These are phyloP conservation scores for Gymnoscopelus microlampas DNA, from an alignment of 2,797 vertebrate genomes.

Conservation along the genomic window DNA sequence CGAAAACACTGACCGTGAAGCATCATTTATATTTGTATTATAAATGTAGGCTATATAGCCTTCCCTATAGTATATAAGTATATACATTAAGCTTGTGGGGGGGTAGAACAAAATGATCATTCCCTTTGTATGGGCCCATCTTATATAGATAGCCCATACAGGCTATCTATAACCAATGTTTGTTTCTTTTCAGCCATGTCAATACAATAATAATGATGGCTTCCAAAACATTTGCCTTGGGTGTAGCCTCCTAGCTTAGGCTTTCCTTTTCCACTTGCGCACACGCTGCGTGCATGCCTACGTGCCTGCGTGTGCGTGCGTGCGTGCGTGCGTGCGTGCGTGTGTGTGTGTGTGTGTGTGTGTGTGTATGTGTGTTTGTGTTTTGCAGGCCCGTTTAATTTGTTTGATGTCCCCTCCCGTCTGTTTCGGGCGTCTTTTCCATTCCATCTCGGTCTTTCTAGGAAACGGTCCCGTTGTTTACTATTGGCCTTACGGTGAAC, in stretches of 20 bases:
- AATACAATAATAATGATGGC: constrained; percentile 62
- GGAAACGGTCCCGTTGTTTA: constrained; percentile 76
- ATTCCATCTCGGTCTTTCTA: constrained; percentile 73
- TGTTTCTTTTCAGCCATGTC: too few relatives aligned
- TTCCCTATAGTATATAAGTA: too few relatives aligned
- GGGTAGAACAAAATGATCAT: too few relatives aligned
- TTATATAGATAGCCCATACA: too few relatives aligned
- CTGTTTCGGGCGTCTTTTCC: constrained; percentile 67
- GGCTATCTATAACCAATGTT: too few relatives aligned
- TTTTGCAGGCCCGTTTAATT: constrained; percentile 75
- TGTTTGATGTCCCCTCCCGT: constrained; percentile 79
- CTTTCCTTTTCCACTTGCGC: constrained; percentile 49
- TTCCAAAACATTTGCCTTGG: constrained; percentile 76
- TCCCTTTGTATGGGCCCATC: too few relatives aligned
- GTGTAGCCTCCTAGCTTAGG: too few relatives aligned
- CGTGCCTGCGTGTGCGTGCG: constrained; percentile 8
- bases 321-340: background rate
- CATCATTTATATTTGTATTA: too few relatives aligned
- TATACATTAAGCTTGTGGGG: too few relatives aligned
- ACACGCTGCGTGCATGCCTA: constrained; percentile 6
- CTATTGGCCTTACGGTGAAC: constrained; percentile 41
- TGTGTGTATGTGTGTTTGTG: constrained; percentile 7
- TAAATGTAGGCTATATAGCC: too few relatives aligned
- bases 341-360: background rate
- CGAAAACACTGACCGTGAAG: too few relatives aligned